Evolutionary conservation across 2,113 vertebrate species (phyloP).

Genomic region (Australoheros scitulus): DNA sequence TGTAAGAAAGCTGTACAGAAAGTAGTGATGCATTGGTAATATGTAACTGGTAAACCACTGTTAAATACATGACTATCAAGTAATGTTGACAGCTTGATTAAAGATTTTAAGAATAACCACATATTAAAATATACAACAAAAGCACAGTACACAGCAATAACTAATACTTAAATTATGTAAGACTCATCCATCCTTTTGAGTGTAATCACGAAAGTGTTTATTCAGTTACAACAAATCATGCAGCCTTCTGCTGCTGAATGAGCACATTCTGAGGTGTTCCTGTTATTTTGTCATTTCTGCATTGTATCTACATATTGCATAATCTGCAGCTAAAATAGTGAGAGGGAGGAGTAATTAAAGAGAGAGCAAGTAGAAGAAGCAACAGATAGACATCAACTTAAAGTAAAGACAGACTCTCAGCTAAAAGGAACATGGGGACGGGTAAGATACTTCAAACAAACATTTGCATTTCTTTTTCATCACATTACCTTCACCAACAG

Average conservation of each 20-base stretch:
- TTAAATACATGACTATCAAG: too few relatives aligned
- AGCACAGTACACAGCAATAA: not conserved
- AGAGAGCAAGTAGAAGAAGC: not conserved
- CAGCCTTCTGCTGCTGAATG: not conserved
- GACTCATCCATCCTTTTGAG: not conserved
- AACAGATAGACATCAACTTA: not conserved
- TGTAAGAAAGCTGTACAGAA: too few relatives aligned
- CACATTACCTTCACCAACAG: not conserved
- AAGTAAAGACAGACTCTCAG: not conserved
- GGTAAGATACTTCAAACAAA: slow-evolving; percentile 44
- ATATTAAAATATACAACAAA: too few relatives aligned
- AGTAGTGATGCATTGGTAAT: too few relatives aligned
- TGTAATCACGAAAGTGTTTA: not conserved
- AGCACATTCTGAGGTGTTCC: not conserved
- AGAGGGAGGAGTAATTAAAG: slow-evolving; percentile 25
- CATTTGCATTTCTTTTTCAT: not conserved
- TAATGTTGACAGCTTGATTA: too few relatives aligned
- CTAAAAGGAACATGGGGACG: not conserved
- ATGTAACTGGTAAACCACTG: too few relatives aligned
- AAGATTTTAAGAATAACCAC: too few relatives aligned
- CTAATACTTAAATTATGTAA: not conserved
- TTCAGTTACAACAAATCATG: not conserved
- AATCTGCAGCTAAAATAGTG: not conserved
- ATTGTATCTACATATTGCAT: not conserved
- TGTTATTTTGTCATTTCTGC: not conserved